These are phyloP conservation scores for Hyaena hyaena DNA, from an alignment of 2,113 vertebrate species.

Conservation along the genomic window DNA sequence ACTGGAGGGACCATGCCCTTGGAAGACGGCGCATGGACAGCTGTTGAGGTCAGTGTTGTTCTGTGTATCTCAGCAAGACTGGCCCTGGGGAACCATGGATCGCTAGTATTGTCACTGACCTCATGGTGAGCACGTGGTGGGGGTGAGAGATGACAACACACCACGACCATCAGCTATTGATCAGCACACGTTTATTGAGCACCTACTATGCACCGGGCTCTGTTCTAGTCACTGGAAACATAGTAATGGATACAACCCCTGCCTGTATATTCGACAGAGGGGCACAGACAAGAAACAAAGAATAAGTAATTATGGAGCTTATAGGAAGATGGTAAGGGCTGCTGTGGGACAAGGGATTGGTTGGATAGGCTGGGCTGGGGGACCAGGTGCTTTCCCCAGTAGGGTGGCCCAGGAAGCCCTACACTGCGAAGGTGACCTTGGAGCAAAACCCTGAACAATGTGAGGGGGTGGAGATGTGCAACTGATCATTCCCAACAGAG, in stretches of 20 bases:
- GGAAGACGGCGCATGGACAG: neutral
- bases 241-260: neutral
- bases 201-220: neutral
- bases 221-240: neutral
- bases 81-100: neutral
- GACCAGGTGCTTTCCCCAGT: no score
- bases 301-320: fast-evolving
- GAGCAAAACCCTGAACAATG: neutral
- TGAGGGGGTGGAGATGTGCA: neutral
- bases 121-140: neutral
- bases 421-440: no score
- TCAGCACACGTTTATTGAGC: neutral
- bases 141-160: no score
- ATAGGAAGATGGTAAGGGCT: fast-evolving
- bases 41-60: neutral
- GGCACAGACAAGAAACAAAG: neutral
- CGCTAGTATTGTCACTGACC: neutral
- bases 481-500: neutral
- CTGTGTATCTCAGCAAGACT: neutral
- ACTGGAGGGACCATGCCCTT: neutral
- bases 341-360: neutral
- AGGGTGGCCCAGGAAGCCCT: neutral
- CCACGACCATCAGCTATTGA: neutral
- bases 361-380: neutral
- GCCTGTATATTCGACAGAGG: neutral